Evolutionary conservation across 1,140 invertebrate species (phyloP).

Genomic region (Dendrolimus punctatus): DNA sequence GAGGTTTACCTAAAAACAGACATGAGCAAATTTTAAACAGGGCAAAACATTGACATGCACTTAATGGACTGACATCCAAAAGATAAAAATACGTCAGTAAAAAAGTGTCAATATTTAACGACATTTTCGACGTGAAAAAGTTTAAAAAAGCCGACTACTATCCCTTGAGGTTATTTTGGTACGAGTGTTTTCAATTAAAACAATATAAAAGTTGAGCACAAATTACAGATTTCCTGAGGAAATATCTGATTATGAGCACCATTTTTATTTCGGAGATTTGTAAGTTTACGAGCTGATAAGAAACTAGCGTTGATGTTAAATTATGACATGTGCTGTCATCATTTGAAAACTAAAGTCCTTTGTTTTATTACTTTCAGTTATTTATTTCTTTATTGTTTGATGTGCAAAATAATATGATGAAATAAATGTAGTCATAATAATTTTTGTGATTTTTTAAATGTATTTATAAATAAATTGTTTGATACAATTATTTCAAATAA

Average conservation of each 20-base stretch:
- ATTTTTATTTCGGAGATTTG: conserved; percentile 25
- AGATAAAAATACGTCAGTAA: conserved; percentile 26
- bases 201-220: conserved; percentile 31
- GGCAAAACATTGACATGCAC: conserved; percentile 31
- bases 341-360: too few species aligned
- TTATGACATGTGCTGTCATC: not conserved
- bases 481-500: too few species aligned
- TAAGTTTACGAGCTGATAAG: conserved; percentile 13
- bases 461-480: too few species aligned
- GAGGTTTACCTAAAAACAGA: too few species aligned
- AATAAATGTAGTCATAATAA: too few species aligned
- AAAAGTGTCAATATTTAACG: conserved; percentile 57
- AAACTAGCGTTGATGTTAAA: not conserved
- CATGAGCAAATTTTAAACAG: conserved; percentile 1
- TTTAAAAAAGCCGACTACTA: conserved; percentile 25
- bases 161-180: conserved; percentile 16
- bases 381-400: too few species aligned
- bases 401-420: too few species aligned
- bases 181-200: conserved; percentile 53
- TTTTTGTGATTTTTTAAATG: too few species aligned
- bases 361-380: too few species aligned
- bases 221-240: conserved; percentile 55
- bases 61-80: conserved; percentile 29
- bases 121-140: conserved; percentile 36
- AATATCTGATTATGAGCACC: conserved; percentile 29